Percentiles rank a stretch among this genome's conserved stretches.
These are phyloP conservation scores for Ochlodes sylvanus DNA, from an alignment of 2,888 invertebrate genomes.

Conservation along the genomic window DNA sequence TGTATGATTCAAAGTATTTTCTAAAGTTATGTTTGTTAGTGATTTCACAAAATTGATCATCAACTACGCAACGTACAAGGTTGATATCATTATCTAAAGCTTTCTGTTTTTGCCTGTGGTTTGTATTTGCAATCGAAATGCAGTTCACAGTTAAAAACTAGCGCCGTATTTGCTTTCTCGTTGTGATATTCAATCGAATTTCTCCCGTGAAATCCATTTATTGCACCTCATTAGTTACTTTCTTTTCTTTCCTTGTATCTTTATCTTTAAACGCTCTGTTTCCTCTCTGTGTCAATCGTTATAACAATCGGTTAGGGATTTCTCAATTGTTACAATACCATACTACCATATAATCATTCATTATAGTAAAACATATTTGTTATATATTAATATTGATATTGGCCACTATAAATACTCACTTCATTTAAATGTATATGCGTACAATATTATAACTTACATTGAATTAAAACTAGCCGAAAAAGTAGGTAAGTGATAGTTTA, in stretches of 20 bases:
- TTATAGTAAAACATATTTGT: no score
- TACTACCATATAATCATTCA: no score
- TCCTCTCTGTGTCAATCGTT: constrained; percentile 54
- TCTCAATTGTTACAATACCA: neutral
- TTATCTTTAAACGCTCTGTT: constrained; percentile 60
- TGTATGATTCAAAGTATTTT: neutral
- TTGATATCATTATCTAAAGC: constrained; percentile 8
- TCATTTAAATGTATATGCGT: no score
- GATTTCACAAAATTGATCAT: constrained; percentile 24
- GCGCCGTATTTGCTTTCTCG: constrained; percentile 49
- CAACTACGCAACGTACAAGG: constrained; percentile 2
- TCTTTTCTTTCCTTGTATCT: constrained; percentile 51
- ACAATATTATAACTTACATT: no score
- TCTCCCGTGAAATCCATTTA: constrained; percentile 69
- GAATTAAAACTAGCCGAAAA: no score
- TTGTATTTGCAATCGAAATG: constrained; percentile 17
- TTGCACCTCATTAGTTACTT: constrained; percentile 56
- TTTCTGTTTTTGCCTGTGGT: neutral
- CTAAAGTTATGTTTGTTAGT: neutral
- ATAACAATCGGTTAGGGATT: constrained; percentile 10
- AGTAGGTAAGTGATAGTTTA: no score
- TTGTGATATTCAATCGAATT: constrained; percentile 45
- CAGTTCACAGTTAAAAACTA: constrained; percentile 42
- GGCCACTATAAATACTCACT: neutral
- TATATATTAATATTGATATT: neutral